Evolutionary conservation across 35 echinoderm and acorn worm genomes (phyloP), one percentile per base, ranked within the genome.

Genomic region (Chiridota heheva): DNA sequence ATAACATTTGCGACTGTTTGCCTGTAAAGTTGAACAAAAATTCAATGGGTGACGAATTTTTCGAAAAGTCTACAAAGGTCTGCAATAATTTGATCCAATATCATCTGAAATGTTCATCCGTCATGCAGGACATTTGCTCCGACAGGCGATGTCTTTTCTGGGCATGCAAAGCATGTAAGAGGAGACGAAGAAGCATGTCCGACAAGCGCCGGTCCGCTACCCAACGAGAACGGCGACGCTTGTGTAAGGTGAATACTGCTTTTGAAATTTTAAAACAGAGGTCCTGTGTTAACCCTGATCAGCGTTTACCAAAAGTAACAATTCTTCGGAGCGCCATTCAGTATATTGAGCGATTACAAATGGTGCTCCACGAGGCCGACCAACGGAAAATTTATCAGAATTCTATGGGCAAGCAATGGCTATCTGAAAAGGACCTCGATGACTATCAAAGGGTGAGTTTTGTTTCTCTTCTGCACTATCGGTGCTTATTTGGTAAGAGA

Each of bases 281-380:
- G 59, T 91, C 95, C 4, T 88, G 88, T 55, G 57, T 78, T 1
- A 92, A 98, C 58, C 82, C 95, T 17, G 84, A 92, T 42, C 95
- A 92, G 88, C 87, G 81, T 84, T 88, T 86, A 26, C 75, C 75
- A 38, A 87, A 87, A 70, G 84, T 87, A n/a, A 91, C 85, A 18
- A 98, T 98, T 44, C 68, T 98, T 18, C 67, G 95, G 64, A 91
- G 86, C 71, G 95, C 95, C 28, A 98, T 98, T 22, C 78, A 83
- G 38, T 98, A 98, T 42, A 98, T 98, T 41, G 95, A 91, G 60
- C 81, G 80, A 69, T 60, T 98, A 20, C 88, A 98, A 63, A 74
- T 77, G 40, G 88, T 98, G 44, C 44, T 98, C 16, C 95, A 98
- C 38, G 65, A 85, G 40, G 88, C 87, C 18, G 92, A 96, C 28